Evolutionary conservation across 2,797 vertebrate species (phyloP).

Genomic region (Meriones psammophilus): DNA sequence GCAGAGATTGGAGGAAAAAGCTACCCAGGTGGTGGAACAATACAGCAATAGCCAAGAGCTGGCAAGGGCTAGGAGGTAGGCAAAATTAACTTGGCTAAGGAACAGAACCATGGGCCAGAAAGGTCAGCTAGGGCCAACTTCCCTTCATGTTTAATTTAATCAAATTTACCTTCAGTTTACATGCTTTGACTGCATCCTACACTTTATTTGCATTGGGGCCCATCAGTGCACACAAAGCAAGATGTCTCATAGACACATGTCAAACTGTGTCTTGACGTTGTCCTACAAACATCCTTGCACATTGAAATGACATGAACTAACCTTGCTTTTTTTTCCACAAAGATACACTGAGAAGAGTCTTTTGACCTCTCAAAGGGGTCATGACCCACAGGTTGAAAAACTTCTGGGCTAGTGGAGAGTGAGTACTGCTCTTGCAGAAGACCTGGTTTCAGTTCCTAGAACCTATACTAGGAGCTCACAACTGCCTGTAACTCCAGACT

Average conservation of each 20-base stretch:
- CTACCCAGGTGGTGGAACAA: not conserved
- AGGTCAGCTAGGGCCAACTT: conserved; percentile 45
- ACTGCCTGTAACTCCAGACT: not conserved
- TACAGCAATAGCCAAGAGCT: not conserved
- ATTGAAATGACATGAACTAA: not conserved
- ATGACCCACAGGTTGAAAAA: not conserved
- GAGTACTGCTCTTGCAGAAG: not conserved
- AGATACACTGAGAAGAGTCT: not conserved
- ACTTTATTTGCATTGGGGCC: conserved; percentile 62
- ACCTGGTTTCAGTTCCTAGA: not conserved
- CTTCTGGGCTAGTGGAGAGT: not conserved
- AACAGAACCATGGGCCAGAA: not conserved
- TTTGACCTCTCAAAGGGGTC: not conserved
- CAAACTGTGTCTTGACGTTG: not conserved
- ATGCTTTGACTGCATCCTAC: not conserved
- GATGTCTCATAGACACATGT: not conserved
- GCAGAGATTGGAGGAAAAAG: not conserved
- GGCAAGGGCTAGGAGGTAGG: not conserved
- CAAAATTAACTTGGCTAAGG: not conserved
- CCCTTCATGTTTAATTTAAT: conserved; percentile 56
- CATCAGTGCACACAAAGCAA: not conserved
- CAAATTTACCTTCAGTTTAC: conserved; percentile 72
- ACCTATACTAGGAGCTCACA: not conserved
- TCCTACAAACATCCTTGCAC: conserved; percentile 2
- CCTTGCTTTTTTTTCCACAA: not conserved